These are phyloP conservation scores for Sterrhoptilus dennistouni DNA, from an alignment of 2,113 vertebrate genomes.

Conservation along the genomic window DNA sequence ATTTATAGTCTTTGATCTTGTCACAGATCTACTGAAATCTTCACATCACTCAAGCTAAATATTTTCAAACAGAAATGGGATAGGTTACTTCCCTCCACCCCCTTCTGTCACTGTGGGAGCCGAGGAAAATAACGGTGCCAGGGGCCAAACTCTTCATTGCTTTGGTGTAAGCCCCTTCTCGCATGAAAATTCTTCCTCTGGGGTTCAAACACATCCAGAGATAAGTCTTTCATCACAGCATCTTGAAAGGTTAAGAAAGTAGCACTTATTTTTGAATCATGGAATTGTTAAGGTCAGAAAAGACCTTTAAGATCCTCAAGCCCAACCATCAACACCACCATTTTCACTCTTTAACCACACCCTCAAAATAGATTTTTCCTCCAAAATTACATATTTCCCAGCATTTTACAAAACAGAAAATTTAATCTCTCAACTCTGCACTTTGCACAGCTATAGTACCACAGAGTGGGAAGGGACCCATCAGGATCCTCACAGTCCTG, in stretches of 20 bases:
- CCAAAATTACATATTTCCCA: neutral
- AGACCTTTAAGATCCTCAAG: neutral
- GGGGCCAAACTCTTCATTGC: conserved; percentile 17
- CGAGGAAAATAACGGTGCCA: conserved; percentile 30
- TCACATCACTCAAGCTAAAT: conserved; percentile 82
- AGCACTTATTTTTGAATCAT: neutral
- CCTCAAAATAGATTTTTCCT: neutral
- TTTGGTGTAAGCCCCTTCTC: conserved; percentile 3
- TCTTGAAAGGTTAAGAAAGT: neutral
- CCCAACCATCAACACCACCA: neutral
- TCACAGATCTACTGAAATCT: conserved; percentile 80
- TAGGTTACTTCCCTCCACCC: conserved; percentile 48
- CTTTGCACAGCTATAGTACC: neutral
- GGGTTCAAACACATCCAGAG: conserved; percentile 10
- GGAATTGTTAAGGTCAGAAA: neutral
- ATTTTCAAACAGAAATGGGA: conserved; percentile 79
- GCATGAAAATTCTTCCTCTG: neutral
- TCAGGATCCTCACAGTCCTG: neutral
- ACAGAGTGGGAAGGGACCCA: neutral
- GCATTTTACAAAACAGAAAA: neutral
- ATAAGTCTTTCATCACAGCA: neutral
- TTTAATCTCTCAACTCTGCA: neutral
- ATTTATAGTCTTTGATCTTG: conserved; percentile 85
- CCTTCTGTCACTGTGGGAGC: neutral
- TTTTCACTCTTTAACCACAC: neutral